These are phyloP conservation scores for Rhadina sibilatrix DNA, from an alignment of 2,113 vertebrate genomes.

Conservation along the genomic window DNA sequence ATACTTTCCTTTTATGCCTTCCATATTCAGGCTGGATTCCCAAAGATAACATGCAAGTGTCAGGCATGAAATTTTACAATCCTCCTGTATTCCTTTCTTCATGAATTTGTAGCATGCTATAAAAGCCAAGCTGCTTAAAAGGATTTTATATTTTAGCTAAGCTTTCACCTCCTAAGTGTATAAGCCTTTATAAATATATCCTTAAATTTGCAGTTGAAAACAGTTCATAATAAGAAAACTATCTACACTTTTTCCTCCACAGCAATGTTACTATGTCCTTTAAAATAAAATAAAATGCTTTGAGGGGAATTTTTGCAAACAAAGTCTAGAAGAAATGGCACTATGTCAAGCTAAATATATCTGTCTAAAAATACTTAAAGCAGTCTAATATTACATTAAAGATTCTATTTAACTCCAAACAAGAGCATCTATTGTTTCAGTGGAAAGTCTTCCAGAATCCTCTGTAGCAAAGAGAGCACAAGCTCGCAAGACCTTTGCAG, in stretches of 20 bases:
- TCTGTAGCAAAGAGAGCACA: neutral
- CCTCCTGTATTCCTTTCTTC: slow-evolving; percentile 43
- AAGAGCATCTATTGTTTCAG: neutral
- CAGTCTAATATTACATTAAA: neutral
- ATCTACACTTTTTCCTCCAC: neutral
- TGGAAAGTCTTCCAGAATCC: neutral
- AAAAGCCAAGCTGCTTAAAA: slow-evolving; percentile 35
- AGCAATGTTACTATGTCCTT: neutral
- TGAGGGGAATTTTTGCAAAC: neutral
- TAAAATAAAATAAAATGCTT: neutral
- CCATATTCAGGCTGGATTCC: slow-evolving; percentile 26
- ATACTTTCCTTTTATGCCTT: slow-evolving; percentile 1
- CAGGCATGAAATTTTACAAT: slow-evolving; percentile 59
- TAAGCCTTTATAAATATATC: slow-evolving; percentile 19
- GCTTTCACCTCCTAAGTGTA: neutral
- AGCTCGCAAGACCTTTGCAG: neutral
- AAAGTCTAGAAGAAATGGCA: neutral
- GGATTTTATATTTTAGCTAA: slow-evolving; percentile 43
- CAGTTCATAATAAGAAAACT: neutral
- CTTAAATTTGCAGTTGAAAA: slow-evolving; percentile 9
- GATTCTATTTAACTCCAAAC: neutral
- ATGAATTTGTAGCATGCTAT: slow-evolving; percentile 39
- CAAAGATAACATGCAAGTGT: slow-evolving; percentile 44
- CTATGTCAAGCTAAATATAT: neutral
- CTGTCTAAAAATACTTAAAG: neutral